Conservation (phyloP, 2,888 invertebrate species). For the Napeogenes inachia region DNA sequence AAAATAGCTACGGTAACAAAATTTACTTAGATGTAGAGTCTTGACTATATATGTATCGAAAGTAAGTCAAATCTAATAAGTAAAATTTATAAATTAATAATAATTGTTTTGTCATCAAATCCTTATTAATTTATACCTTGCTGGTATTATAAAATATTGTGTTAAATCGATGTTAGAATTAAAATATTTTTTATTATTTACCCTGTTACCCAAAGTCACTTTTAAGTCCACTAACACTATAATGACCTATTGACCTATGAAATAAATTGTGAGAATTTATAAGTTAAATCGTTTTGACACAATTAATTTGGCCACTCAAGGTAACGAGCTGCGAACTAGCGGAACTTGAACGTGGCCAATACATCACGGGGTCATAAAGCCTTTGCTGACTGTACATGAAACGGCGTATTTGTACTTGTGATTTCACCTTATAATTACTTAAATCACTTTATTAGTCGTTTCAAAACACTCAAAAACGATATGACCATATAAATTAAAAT, state of each 20-base stretch:
- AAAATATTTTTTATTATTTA: too few species aligned
- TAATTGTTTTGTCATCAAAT: too few species aligned
- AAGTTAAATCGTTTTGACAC: constrained; percentile 11
- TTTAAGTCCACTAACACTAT: too few species aligned
- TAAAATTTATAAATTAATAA: too few species aligned
- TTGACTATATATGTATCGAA: too few species aligned
- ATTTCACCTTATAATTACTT: constrained; percentile 12
- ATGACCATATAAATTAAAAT: not conserved
- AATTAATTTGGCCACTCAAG: constrained; percentile 17
- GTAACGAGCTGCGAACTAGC: constrained; percentile 7
- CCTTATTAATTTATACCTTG: too few species aligned
- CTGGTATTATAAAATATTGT: too few species aligned
- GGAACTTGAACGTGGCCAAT: constrained; percentile 10
- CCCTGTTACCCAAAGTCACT: too few species aligned
- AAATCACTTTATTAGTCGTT: not conserved
- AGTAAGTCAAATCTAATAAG: too few species aligned
- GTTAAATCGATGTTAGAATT: too few species aligned
- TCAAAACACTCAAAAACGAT: constrained; percentile 2
- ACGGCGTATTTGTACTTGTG: constrained; percentile 4
- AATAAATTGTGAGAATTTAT: constrained; percentile 4
- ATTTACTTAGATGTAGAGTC: not conserved
- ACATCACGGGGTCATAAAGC: constrained; percentile 20
- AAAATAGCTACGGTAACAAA: not conserved
- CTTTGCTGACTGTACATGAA: constrained; percentile 16
- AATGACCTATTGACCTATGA: too few species aligned